Evolutionary conservation across 2,888 invertebrate genomes (phyloP).

Genomic region (Amiota communis): DNA sequence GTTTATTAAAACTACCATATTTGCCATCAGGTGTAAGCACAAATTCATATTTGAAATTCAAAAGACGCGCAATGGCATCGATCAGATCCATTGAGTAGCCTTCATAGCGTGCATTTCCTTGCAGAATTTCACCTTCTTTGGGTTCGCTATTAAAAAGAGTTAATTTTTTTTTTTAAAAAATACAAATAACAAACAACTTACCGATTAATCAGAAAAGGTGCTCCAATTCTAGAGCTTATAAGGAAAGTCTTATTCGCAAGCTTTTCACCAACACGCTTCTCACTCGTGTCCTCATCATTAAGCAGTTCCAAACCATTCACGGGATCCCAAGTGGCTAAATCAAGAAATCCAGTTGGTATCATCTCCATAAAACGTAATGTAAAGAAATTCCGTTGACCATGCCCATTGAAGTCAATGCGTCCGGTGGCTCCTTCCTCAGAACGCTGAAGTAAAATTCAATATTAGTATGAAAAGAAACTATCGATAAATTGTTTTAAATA

Average conservation of each 20-base stretch:
- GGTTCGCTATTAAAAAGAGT: conserved; percentile 64
- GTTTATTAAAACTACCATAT: conserved; percentile 81
- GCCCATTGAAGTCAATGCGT: conserved; percentile 69
- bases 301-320: conserved; percentile 73
- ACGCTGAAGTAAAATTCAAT: conserved; percentile 52
- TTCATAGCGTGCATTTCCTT: conserved; percentile 86
- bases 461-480: not conserved
- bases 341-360: conserved; percentile 76
- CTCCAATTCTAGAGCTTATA: conserved; percentile 82
- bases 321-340: conserved; percentile 74
- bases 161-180: not conserved
- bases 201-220: conserved; percentile 80
- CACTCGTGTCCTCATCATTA: conserved; percentile 76
- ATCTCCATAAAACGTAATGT: conserved; percentile 81
- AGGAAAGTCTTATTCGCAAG: conserved; percentile 80
- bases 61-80: conserved; percentile 81
- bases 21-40: conserved; percentile 81
- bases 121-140: conserved; percentile 76
- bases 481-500: conserved; percentile 24
- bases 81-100: conserved; percentile 95
- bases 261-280: conserved; percentile 73
- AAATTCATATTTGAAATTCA: conserved; percentile 82
- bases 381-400: conserved; percentile 81
- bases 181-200: conserved; percentile 54
- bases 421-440: conserved; percentile 70